Base-by-base conservation (phyloP, 2,888 invertebrate species). In the Itoplectis maculator region DNA sequence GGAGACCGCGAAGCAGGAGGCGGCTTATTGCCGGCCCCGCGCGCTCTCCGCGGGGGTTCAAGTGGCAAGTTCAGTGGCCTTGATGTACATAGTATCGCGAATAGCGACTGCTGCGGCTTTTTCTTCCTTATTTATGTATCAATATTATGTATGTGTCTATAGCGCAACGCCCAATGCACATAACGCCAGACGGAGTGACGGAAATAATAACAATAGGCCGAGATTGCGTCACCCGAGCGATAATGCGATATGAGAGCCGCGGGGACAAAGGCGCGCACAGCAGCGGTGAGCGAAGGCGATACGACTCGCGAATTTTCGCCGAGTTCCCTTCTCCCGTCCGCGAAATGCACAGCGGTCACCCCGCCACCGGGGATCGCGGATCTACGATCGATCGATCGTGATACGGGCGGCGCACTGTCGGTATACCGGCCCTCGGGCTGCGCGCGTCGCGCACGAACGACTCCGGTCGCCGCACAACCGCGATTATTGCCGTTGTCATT, bases 41-140 rank as follows among this genome's bases (percentile, higher is more conserved):
- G 61, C 63, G 65, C 47, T 73, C 54, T 47, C 61, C 45, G 40
- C 15, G 47, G 74, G 85, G 86, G 88, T 88, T 89, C 89, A 87
- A 89, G 89, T 89, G 85, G 88, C 89, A 89, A 89, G 89, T 89
- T 89, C 89, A 89, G 86, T 89, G 87, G 87, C 89, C 88, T 88
- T 89, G 89, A 87, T 82, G 49, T n/a, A n/a, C n/a, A 65, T 42
- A 68, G 42, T 23, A 23, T 72, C 56, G 18, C 15, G 51, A 11
- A 47, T 47, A 23, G 45, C 49, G 29, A 20, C 37, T 29, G 23
- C 40, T 15, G 54, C 47, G 20, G 59, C 61, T 6, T 68, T 66
- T 63, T 74, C 13, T 54, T 54, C 23, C 23, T 54, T 68, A 20
- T 11, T n/a, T n/a, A n/a, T n/a, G n/a, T n/a, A n/a, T n/a, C n/a